A percentile compares a stretch with the other conserved stretches of the same genome.
phyloP scores from a whole-genome alignment of 1,140 invertebrate species.

The Apolygus lucorum region DNA sequence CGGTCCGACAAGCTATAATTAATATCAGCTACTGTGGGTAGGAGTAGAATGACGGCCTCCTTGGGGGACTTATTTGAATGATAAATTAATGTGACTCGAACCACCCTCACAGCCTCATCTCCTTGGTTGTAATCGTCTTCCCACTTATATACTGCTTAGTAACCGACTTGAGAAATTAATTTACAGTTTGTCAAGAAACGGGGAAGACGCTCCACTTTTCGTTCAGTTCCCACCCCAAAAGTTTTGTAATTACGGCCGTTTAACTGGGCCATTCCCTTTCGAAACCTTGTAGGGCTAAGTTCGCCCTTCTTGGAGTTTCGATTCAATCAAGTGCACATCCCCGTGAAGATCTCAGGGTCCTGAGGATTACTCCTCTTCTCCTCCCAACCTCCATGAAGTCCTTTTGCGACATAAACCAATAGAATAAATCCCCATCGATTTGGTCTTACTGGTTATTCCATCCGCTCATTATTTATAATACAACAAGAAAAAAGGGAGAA shows the following conservation, averaged over 20 bases:
- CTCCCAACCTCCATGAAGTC: not conserved
- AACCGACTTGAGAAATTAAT: not conserved
- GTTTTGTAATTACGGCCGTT: not conserved
- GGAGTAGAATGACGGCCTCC: too few species aligned
- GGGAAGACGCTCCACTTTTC: not conserved
- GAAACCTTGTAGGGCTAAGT: not conserved
- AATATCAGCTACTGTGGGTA: too few species aligned
- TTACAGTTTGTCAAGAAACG: not conserved
- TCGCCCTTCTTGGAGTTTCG: not conserved
- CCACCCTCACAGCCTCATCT: not conserved
- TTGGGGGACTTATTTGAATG: not conserved
- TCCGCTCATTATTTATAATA: slow-evolving; percentile 24
- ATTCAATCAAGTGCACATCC: slow-evolving; percentile 23
- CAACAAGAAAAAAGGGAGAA: slow-evolving; percentile 8
- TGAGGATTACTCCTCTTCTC: slow-evolving; percentile 9
- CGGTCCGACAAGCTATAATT: too few species aligned
- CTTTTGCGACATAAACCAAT: slow-evolving; percentile 18
- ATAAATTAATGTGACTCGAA: not conserved
- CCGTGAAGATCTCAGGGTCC: slow-evolving; percentile 17
- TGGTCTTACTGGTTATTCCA: slow-evolving; percentile 21
- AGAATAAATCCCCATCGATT: slow-evolving; percentile 23
- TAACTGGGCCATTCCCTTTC: not conserved
- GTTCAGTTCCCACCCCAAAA: not conserved
- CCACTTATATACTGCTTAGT: not conserved
- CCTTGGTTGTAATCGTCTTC: not conserved